phyloP scores from a whole-genome alignment of 2,888 invertebrate genomes.

The Himalopsyche anomala region DNA sequence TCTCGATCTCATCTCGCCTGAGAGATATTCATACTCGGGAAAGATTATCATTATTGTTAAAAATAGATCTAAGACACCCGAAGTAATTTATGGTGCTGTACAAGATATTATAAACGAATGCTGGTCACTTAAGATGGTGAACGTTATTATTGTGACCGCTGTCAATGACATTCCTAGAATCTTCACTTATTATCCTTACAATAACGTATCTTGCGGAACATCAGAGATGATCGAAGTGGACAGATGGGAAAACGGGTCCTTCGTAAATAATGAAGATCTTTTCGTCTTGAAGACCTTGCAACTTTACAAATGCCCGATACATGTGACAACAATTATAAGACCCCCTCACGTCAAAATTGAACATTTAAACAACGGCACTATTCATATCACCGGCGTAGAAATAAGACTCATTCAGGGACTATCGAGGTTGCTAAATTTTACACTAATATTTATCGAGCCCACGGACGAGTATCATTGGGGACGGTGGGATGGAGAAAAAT shows the following conservation, averaged over 20 bases:
- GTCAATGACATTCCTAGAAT: conserved; percentile 24
- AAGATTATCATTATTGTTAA: conserved; percentile 59
- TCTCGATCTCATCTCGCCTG: conserved; percentile 51
- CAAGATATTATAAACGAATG: conserved; percentile 59
- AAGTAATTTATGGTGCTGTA: neutral
- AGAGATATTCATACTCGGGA: conserved; percentile 51
- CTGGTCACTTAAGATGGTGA: conserved; percentile 58
- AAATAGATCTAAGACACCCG: conserved; percentile 9
- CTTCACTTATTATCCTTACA: conserved; percentile 61
- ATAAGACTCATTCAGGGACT: conserved; percentile 52
- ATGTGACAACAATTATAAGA: conserved; percentile 48
- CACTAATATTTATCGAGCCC: conserved; percentile 46
- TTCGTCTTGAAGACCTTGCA: conserved; percentile 54
- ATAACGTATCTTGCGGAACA: conserved; percentile 43
- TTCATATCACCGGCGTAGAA: conserved; percentile 56
- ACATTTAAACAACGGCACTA: conserved; percentile 32
- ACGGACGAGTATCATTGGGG: conserved; percentile 59
- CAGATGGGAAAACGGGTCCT: conserved; percentile 59
- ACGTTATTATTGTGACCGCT: conserved; percentile 51
- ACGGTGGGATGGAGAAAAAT: conserved; percentile 52
- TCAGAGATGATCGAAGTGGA: conserved; percentile 53
- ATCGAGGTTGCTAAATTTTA: conserved; percentile 57
- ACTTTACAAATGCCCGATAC: conserved; percentile 55
- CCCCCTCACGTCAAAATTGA: conserved; percentile 55
- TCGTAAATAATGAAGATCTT: conserved; percentile 49